A percentile compares a stretch with the other conserved stretches of the same genome.
These are phyloP conservation scores for Lampris megalopsis DNA, from an alignment of 2,113 vertebrate genomes.

Conservation along the genomic window DNA sequence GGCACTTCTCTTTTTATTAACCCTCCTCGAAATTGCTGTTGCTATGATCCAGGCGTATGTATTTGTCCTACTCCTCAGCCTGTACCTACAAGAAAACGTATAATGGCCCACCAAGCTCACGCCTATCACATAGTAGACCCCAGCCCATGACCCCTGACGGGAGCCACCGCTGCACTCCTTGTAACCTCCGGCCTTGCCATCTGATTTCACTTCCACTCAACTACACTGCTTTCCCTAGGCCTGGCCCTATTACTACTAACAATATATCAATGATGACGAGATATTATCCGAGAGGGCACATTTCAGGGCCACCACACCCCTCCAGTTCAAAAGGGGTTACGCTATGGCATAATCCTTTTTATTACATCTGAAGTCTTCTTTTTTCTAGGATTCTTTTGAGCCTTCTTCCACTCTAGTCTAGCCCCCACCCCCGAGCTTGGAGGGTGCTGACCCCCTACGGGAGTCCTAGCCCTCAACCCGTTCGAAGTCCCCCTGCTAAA, in stretches of 20 bases:
- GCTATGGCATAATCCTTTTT: constrained; percentile 61
- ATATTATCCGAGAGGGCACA: constrained; percentile 24
- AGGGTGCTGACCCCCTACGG: constrained; percentile 14
- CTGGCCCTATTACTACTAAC: neutral
- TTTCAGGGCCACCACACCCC: constrained; percentile 42
- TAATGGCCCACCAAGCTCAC: constrained; percentile 56
- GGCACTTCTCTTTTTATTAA: neutral
- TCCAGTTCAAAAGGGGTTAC: constrained; percentile 40
- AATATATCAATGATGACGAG: constrained; percentile 38
- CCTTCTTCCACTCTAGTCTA: constrained; percentile 55
- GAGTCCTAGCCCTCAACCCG: neutral
- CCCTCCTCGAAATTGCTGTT: constrained; percentile 18
- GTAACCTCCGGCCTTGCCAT: constrained; percentile 21
- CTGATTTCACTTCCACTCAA: constrained; percentile 22
- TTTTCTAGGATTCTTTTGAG: constrained; percentile 49
- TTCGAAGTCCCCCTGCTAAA: constrained; percentile 40
- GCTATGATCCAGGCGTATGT: constrained; percentile 44
- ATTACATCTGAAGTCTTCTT: constrained; percentile 57
- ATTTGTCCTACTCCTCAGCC: constrained; percentile 32
- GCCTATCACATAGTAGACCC: constrained; percentile 45
- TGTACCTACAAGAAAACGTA: constrained; percentile 53
- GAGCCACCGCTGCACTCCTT: neutral
- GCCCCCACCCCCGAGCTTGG: constrained; percentile 44
- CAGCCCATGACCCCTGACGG: constrained; percentile 20
- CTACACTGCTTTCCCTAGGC: rapidly evolving